Conservation (phyloP, 2,113 vertebrate genomes). For the Phrynosoma blainvillii region DNA sequence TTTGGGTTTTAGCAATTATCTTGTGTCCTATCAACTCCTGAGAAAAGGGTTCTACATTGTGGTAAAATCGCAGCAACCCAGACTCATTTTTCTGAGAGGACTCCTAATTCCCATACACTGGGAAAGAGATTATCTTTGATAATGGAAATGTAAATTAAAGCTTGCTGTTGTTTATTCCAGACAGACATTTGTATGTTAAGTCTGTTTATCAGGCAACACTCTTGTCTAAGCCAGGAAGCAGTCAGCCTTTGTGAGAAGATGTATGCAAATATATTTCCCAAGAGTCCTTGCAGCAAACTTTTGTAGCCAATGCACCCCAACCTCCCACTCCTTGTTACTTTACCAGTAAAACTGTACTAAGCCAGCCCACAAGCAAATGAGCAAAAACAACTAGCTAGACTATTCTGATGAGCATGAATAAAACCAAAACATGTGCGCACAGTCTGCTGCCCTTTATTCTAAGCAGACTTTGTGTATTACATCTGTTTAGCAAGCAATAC, state of each 20-base stretch:
- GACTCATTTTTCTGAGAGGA: conserved; percentile 62
- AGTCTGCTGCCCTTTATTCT: conserved; percentile 76
- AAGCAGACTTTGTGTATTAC: conserved; percentile 74
- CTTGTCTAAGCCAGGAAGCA: conserved; percentile 83
- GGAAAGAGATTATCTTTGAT: conserved; percentile 79
- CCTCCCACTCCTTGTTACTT: conserved; percentile 66
- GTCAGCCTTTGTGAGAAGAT: conserved; percentile 81
- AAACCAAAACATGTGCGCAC: conserved; percentile 73
- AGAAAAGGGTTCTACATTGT: conserved; percentile 38
- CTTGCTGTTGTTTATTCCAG: conserved; percentile 84
- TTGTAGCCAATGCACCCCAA: conserved; percentile 61
- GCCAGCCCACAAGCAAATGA: conserved; percentile 73
- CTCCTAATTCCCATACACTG: conserved; percentile 77
- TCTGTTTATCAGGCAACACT: conserved; percentile 84
- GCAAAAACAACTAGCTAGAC: conserved; percentile 72
- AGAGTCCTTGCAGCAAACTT: conserved; percentile 72
- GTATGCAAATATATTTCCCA: conserved; percentile 81
- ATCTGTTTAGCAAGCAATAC: conserved; percentile 76
- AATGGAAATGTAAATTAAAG: conserved; percentile 83
- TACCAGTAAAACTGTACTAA: conserved; percentile 71
- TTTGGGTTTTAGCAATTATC: conserved; percentile 50
- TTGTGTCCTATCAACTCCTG: conserved; percentile 12
- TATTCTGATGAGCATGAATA: conserved; percentile 72
- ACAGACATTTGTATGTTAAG: conserved; percentile 84
- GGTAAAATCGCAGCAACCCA: conserved; percentile 61